A percentile compares a stretch with the other conserved stretches of the same genome.
Evolutionary conservation across 1,140 invertebrate genomes (phyloP).

Genomic region (Cherax quadricarinatus): DNA sequence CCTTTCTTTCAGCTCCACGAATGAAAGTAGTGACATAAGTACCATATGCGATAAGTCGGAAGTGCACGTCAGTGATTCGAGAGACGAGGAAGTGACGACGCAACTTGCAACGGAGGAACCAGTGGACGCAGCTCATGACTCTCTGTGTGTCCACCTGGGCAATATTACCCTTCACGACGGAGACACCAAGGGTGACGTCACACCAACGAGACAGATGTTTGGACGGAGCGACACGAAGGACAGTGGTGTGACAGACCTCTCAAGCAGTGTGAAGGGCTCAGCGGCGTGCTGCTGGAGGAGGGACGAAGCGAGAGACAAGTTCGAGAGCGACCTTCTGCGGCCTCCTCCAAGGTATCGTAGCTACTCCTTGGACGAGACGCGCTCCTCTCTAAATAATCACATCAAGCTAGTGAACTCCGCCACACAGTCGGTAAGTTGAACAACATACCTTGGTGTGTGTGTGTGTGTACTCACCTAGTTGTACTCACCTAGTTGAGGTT

Average conservation of each 20-base stretch:
- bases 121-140: background rate
- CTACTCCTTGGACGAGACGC: constrained; percentile 59
- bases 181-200: background rate
- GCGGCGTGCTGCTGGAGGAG: background rate
- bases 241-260: background rate
- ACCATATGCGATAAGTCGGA: background rate
- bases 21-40: constrained; percentile 18
- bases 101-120: background rate
- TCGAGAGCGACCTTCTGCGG: background rate
- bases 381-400: background rate
- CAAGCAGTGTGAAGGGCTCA: background rate
- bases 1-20: background rate
- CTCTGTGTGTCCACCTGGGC: background rate
- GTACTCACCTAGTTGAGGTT: too few species aligned
- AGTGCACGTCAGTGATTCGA: background rate
- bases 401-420: constrained; percentile 11
- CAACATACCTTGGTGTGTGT: too few species aligned
- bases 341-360: constrained; percentile 39
- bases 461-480: too few species aligned
- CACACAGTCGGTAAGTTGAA: constrained; percentile 39
- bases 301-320: background rate
- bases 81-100: background rate
- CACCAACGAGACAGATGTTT: background rate
- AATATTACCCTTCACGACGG: background rate
- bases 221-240: background rate